Base-by-base conservation (phyloP, 37 sponge, comb jelly and placozoan species). In the Halichondria panicea region DNA sequence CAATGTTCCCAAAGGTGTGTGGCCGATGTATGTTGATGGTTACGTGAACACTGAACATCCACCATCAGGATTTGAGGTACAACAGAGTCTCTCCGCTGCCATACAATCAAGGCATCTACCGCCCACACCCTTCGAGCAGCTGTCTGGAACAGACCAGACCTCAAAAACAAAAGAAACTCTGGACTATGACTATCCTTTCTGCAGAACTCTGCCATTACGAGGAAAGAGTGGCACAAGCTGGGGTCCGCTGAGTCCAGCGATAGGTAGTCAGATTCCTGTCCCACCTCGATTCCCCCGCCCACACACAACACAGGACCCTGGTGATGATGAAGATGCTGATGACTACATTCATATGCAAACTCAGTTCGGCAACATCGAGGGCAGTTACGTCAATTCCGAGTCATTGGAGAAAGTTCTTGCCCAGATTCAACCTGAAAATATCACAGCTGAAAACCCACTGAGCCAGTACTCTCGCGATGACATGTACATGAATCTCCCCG, bases 171-270 rank as follows among this genome's bases (percentile, higher is more conserved):
- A 15, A 8, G 58, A 34, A 9, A 12, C 55, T 38, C 58, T 22
- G n/a, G 58, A 78, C 34, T 79, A 79, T 58, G 80, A 68, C 41
- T 79, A 79, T 25, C 80, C 80, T 4, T 13, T n/a, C 4, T 43
- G 38, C n/a, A 12, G 21, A 30, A 55, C 6, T 38, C 33, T 53
- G 33, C 55, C 39, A 54, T 0, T 19, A 8, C n/a, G 3, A 25
- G 2, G 12, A 70, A 70, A 24, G 53, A 13, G 34, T 35, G 31
- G 55, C 33, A 1, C 7, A 25, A 25, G 8, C 4, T 34, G 42
- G 40, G 7, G 24, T 13, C 7, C 42, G 8, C 11, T 31, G 53
- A 9, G 32, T 44, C 32, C 33, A 12, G 45, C 18, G 53, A 12
- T 70, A 24, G 13, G 36, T 13, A 3, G 32, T 34, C 32, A 63